Conservation (phyloP, 1,140 invertebrate species). For the Mylabris phalerata region DNA sequence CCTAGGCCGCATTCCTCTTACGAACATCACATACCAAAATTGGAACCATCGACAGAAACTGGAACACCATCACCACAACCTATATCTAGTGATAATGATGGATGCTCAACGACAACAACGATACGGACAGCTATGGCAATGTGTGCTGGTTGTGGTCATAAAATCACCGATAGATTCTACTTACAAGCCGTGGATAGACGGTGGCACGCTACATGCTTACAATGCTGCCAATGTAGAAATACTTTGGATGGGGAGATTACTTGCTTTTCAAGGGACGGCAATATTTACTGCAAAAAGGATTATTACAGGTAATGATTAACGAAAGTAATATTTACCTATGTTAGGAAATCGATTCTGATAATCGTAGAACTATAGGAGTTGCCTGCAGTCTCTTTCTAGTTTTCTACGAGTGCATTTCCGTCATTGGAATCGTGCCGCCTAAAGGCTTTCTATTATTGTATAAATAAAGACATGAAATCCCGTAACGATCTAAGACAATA, state of each 20-base stretch:
- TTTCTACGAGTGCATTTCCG: too few relatives aligned
- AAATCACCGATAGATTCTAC: constrained; percentile 86
- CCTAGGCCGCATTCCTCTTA: constrained; percentile 30
- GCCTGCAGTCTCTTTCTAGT: too few relatives aligned
- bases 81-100: constrained; percentile 23
- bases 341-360: too few relatives aligned
- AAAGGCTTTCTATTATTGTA: too few relatives aligned
- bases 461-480: too few relatives aligned
- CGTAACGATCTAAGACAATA: not conserved
- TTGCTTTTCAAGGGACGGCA: constrained; percentile 88
- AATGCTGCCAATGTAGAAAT: constrained; percentile 86
- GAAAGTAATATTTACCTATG: not conserved
- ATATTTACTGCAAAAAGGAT: constrained; percentile 96
- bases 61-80: constrained; percentile 44
- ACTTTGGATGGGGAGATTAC: constrained; percentile 85
- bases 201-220: constrained; percentile 88
- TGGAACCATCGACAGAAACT: constrained; percentile 44
- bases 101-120: constrained; percentile 30
- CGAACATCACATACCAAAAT: constrained; percentile 48
- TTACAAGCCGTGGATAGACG: constrained; percentile 85
- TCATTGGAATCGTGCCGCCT: too few relatives aligned
- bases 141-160: constrained; percentile 78
- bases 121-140: constrained; percentile 44
- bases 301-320: constrained; percentile 77
- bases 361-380: too few relatives aligned